Base-by-base conservation (phyloP, 2,113 vertebrate species). In the Polypterus bichir region DNA sequence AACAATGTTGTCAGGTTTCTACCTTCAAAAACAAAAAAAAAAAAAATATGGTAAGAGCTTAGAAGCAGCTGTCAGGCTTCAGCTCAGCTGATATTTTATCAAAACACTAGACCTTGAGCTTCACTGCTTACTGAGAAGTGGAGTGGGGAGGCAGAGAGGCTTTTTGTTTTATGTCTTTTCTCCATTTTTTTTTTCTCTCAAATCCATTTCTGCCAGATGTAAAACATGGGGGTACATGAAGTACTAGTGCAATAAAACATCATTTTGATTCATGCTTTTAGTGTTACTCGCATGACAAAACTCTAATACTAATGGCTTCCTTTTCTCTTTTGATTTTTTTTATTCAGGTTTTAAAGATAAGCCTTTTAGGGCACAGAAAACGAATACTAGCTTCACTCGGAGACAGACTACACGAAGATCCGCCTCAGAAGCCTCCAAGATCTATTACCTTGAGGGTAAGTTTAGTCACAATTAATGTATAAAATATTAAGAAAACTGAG, bases 381-480 rank as follows among this genome's bases (percentile, higher is more conserved):
- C 87, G 94, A 10, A 90, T 97, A 76, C 77, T 97, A 65, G 94
- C 94, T 8, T 98, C 94, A 64, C 75, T 98, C 78, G 94, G 94
- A 69, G 94, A 98, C 76, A 83, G 94, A 60, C 84, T 97, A 68
- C 93, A 96, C 89, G 94, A 97, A 71, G 93, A 97, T 56, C 90
- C 91, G 9, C 93, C 93, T 8, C 94, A 96, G 71, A 97, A 98
- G 72, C 93, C 94, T 68, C 93, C 93, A 47, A 84, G 93, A 64
- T 92, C 94, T 71, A 91, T 97, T 83, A 96, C 94, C 76, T 83
- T 97, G 76, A 84, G 93, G 89, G 93, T 94, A 69, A 89, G 92
- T 80, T 53, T n/a, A n/a, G n/a, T n/a, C n/a, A n/a, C n/a, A n/a
- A n/a, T n/a, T n/a, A n/a, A n/a, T n/a, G n/a, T n/a, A n/a, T n/a